Base-by-base conservation (phyloP, 2,113 vertebrate genomes). In the Spheniscus mendiculus region DNA sequence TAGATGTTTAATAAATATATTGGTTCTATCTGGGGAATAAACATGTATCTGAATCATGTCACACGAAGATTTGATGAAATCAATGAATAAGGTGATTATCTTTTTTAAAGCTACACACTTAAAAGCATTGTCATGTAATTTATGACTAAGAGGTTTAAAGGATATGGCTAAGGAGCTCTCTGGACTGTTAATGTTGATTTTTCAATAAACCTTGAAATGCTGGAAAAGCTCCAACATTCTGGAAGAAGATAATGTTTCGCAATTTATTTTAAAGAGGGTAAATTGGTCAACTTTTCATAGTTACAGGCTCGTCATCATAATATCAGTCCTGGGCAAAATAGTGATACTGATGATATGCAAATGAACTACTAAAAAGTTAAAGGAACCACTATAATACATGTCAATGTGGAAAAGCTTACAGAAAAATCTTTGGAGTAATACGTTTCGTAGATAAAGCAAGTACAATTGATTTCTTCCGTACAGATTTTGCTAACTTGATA, bases 71-170 rank as follows among this genome's bases (percentile, higher is more conserved):
- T 59, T 45, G 20, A 62, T 70, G 34, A 90, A 85, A 90, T 17
- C 23, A 71, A 71, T 42, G 42, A 86, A 47, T 12, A 47, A 19
- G 22, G 49, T 66, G 50, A 85, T 79, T 69, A 79, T 15, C 8
- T 76, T 70, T 83, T 76, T 44, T 80, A 76, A 76, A 76, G 8
- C 17, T 81, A 65, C 11, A 38, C 8, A 55, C 27, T 76, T 86
- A 80, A 77, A 89, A 73, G 20, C 2, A 15, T 67, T 81, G 40
- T 70, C 40, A 62, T 3, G 0, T 40, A 83, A 73, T 95, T 95
- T 83, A 65, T 76, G 88, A 69, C 70, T n/a, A 72, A 72, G 26
- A 71, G n/a, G 40, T 83, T 89, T 83, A 88, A 89, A 92, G 16
- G 29, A 67, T 61, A 58, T 25, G n/a, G 55, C 45, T 83, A 66